These are phyloP conservation scores for Coluber constrictor DNA, from an alignment of 2,797 vertebrate species.

Conservation along the genomic window DNA sequence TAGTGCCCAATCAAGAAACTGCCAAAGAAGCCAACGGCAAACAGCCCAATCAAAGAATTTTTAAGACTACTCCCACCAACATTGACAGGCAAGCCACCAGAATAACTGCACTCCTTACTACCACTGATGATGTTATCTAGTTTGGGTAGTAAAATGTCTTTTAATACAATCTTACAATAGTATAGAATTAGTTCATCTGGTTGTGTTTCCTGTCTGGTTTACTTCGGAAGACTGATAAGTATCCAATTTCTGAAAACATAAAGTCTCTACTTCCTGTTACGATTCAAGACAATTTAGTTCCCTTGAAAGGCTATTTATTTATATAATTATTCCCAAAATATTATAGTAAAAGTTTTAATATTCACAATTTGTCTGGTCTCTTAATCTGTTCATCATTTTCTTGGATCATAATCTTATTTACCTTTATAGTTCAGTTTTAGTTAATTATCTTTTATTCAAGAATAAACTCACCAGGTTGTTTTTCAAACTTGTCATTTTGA, in stretches of 20 bases:
- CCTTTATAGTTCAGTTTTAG: background rate
- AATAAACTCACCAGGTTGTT: background rate
- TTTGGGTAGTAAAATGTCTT: no score
- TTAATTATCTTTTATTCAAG: background rate
- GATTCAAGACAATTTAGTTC: background rate
- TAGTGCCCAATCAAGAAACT: no score
- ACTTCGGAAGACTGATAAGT: no score
- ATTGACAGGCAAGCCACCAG: no score
- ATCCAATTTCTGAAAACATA: background rate
- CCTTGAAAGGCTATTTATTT: background rate
- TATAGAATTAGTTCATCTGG: no score
- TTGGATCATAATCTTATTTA: background rate
- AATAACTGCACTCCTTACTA: no score
- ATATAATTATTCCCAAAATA: background rate
- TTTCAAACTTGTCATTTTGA: background rate
- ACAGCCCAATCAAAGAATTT: no score
- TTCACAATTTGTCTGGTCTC: background rate
- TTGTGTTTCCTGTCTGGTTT: no score
- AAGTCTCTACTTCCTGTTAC: background rate
- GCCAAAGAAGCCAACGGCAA: no score
- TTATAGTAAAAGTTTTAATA: background rate
- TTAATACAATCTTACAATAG: no score
- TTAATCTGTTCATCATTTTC: background rate
- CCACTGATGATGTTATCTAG: no score
- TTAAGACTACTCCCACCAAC: no score